Conservation (phyloP, 2,888 invertebrate genomes). For the Pandemis corylana region DNA sequence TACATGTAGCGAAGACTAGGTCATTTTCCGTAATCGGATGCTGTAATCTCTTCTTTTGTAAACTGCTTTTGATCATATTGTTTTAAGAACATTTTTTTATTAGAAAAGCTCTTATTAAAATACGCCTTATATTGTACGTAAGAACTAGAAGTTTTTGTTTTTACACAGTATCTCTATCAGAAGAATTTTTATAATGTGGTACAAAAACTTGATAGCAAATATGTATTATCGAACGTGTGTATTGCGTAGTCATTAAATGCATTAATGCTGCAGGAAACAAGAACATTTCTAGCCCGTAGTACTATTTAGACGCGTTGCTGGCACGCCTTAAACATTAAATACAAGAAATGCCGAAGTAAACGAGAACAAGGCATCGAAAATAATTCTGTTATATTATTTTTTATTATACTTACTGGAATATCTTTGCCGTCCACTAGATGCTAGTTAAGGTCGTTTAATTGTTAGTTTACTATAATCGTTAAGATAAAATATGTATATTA, state of each 20-base stretch:
- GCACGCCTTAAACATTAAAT: too few relatives aligned
- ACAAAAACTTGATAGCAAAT: not conserved
- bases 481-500: constrained; percentile 12
- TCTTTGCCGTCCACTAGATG: constrained; percentile 34
- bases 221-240: too few relatives aligned
- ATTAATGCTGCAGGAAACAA: not conserved
- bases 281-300: not conserved
- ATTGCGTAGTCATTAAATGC: too few relatives aligned
- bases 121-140: not conserved
- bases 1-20: not conserved
- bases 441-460: constrained; percentile 7
- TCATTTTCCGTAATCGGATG: not conserved
- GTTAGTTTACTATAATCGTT: constrained; percentile 8
- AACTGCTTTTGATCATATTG: not conserved
- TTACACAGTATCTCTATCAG: not conserved
- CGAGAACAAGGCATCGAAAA: not conserved
- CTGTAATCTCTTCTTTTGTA: not conserved
- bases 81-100: not conserved
- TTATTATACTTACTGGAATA: constrained; percentile 18
- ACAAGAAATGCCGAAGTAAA: too few relatives aligned
- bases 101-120: not conserved
- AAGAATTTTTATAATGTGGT: not conserved
- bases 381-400: not conserved
- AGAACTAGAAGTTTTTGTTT: not conserved
- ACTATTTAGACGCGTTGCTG: not conserved